A percentile compares a stretch with the other conserved stretches of the same genome.
phyloP scores from a whole-genome alignment of 2,113 vertebrate species.

The Tupaia tana region DNA sequence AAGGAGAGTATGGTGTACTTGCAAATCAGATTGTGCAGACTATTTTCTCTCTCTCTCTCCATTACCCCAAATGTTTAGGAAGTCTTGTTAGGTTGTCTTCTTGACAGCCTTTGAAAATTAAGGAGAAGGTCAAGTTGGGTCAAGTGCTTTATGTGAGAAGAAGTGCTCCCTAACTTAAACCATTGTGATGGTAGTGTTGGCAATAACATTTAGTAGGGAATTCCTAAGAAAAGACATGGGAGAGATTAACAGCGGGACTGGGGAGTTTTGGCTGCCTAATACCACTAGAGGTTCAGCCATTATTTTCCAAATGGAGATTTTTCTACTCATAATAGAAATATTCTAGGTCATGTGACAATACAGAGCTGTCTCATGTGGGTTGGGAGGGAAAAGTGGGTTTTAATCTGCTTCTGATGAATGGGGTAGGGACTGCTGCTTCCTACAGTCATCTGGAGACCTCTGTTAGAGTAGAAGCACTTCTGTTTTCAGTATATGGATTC shows the following conservation, averaged over 20 bases:
- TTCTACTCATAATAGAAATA: not conserved
- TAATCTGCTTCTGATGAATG: not conserved
- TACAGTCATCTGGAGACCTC: not conserved
- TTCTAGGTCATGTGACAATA: not conserved
- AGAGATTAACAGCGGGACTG: not conserved
- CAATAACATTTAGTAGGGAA: not conserved
- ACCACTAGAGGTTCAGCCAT: not conserved
- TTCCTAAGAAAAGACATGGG: not conserved
- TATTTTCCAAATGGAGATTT: not conserved
- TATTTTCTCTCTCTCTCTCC: not conserved
- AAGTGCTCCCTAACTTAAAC: not conserved
- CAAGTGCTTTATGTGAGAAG: not conserved
- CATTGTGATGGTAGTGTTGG: not conserved
- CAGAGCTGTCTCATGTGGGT: not conserved
- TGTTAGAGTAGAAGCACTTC: not conserved
- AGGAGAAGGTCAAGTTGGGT: not conserved
- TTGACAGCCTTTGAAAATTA: conserved; percentile 29
- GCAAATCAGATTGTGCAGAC: not conserved
- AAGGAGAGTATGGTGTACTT: not conserved
- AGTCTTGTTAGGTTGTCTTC: not conserved
- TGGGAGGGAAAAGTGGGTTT: not conserved
- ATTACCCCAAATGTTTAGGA: not conserved
- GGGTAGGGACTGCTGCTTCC: not conserved
- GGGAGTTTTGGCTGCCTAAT: not conserved
- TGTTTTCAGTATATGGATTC: not conserved